Evolutionary conservation across 2,888 invertebrate species (phyloP), one percentile per base, ranked within the genome.

Genomic region (Brenthis ino): DNA sequence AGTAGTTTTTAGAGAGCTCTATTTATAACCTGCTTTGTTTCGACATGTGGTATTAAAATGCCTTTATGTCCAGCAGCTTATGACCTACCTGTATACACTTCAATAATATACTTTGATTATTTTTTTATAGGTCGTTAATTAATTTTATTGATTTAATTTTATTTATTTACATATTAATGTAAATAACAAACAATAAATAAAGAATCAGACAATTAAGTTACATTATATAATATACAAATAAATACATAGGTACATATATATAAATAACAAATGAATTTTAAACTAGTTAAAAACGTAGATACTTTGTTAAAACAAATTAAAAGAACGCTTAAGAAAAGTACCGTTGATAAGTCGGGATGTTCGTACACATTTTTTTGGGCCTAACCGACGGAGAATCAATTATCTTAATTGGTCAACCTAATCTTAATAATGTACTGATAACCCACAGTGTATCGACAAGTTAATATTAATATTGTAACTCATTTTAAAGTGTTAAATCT

Each of bases 391-490:
- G 88, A 76, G 81, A 89, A 86, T 91, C 89, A 89, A 91, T 92
- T 91, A 89, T 86, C 86, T 89, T 91, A 91, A 91, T 91, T 91
- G 91, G 88, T 77, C 85, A 80, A 81, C 77, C 85, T 89, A 88
- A 91, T 88, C 88, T 88, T 85, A 86, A 88, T 87, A 87, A 80
- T 81, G 72, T 68, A 68, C 65, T 65, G 85, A 86, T 86, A 85
- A 82, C 80, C 77, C 71, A 57, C 79, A 79, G 85, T 84, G 82
- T 77, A 73, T 76, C 77, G 80, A 78, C 79, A 77, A 85, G 83
- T 84, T 83, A 79, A 77, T 77, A 75, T 77, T 79, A 77, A 76
- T 74, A 78, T 79, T 78, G 81, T 79, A 77, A 77, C 70, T 67
- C 69, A 67, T 65, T 72, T 53, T 51, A 64, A 68, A 65, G 51